A percentile compares a stretch with the other conserved stretches of the same genome.
phyloP scores from a whole-genome alignment of 2,888 invertebrate species.

The Seira ritae region DNA sequence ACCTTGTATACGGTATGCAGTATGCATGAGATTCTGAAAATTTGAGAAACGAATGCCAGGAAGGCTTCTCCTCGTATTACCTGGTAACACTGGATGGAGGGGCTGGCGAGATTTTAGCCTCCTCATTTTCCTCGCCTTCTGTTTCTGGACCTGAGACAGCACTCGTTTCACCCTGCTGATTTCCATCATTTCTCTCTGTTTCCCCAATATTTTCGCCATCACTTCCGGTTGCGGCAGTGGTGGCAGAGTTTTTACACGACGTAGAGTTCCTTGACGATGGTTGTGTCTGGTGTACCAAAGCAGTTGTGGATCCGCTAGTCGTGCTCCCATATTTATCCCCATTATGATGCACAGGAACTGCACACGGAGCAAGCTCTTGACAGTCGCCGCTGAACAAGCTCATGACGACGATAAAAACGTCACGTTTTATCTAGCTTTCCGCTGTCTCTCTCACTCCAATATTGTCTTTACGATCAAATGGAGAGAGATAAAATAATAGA shows the following conservation, averaged over 20 bases:
- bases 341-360: conserved; percentile 57
- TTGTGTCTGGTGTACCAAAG: conserved; percentile 20
- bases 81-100: conserved; percentile 63
- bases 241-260: conserved; percentile 22
- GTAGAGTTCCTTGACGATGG: conserved; percentile 10
- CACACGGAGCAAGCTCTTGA: conserved; percentile 62
- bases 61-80: conserved; percentile 46
- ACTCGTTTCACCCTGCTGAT: conserved; percentile 4
- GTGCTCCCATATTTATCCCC: conserved; percentile 18
- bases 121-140: conserved; percentile 15
- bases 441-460: no score
- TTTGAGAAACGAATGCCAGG: no score
- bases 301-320: conserved; percentile 9
- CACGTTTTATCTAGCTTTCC: conserved; percentile 10
- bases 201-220: background rate
- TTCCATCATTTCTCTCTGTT: background rate
- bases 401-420: conserved; percentile 52
- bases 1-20: no score
- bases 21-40: no score
- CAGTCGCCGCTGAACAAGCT: conserved; percentile 61
- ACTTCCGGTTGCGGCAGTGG: conserved; percentile 11
- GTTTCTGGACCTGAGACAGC: background rate
- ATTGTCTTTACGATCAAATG: no score
- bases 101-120: conserved; percentile 40
- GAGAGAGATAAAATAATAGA: no score